Percentiles rank a stretch among this genome's conserved stretches.
Evolutionary conservation across 2,113 vertebrate genomes (phyloP).

Genomic region (Procavia capensis): DNA sequence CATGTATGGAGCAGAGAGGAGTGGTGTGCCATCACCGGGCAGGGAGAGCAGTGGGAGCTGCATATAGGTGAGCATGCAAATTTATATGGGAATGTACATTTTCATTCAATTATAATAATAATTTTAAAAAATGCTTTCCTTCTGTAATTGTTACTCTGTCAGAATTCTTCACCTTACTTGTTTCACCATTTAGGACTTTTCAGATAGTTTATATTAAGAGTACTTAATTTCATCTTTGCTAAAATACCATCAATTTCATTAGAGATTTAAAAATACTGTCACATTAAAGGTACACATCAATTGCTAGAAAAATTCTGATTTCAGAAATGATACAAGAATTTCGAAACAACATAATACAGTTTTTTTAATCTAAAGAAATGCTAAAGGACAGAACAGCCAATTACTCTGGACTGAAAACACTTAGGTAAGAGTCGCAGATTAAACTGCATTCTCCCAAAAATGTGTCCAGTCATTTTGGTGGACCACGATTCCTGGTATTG

Average conservation of each 20-base stretch:
- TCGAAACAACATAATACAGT: not conserved
- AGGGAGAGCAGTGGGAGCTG: no score
- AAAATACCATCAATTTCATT: slow-evolving; percentile 11
- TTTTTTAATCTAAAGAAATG: slow-evolving; percentile 42
- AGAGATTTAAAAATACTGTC: not conserved
- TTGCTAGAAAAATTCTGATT: slow-evolving; percentile 19
- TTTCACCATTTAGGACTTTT: not conserved
- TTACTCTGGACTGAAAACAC: not conserved
- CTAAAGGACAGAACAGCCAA: not conserved
- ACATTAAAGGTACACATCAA: not conserved
- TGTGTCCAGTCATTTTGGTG: no score
- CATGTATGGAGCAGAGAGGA: no score
- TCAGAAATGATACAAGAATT: not conserved
- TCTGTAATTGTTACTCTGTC: not conserved
- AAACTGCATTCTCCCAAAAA: no score
- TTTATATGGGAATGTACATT: no score
- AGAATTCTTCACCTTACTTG: not conserved
- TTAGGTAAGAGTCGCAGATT: no score
- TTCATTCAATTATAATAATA: no score
- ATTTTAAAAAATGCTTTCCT: not conserved
- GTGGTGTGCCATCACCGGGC: no score
- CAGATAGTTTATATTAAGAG: not conserved
- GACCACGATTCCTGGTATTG: no score
- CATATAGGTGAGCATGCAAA: no score
- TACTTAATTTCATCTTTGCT: not conserved